Percentiles rank a stretch among this genome's conserved stretches.
These are phyloP conservation scores for Orthonyx spaldingii DNA, from an alignment of 2,113 vertebrate genomes.

Conservation along the genomic window DNA sequence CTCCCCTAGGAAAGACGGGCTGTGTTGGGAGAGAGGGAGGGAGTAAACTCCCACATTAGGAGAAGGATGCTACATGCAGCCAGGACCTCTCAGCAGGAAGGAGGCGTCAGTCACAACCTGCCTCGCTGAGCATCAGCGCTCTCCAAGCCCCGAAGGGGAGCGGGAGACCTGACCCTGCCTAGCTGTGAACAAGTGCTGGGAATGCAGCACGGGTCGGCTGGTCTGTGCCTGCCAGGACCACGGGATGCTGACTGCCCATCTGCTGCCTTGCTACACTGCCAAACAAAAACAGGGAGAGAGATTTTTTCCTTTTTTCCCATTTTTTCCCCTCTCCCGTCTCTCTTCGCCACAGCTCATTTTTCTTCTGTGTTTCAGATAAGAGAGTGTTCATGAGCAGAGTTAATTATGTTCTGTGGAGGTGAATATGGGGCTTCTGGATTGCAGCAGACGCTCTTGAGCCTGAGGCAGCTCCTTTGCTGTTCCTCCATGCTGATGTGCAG, in stretches of 20 bases:
- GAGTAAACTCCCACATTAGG: not conserved
- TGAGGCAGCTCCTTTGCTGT: not conserved
- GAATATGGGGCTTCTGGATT: not conserved
- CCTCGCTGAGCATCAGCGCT: not conserved
- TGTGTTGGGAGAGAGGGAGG: not conserved
- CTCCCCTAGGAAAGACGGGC: not conserved
- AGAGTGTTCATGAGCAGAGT: not conserved
- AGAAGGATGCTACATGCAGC: not conserved
- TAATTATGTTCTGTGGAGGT: constrained; percentile 51
- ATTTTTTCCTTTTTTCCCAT: not conserved
- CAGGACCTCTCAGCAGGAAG: not conserved
- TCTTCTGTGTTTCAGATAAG: constrained; percentile 51
- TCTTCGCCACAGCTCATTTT: constrained; percentile 31
- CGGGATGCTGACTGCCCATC: not conserved
- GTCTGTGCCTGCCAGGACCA: not conserved
- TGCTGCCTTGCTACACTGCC: not conserved
- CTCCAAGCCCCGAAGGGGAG: not conserved
- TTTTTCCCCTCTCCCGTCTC: not conserved
- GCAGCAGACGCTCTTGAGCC: rapidly evolving
- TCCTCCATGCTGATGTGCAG: not conserved
- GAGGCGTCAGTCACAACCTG: not conserved
- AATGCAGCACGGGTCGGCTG: not conserved
- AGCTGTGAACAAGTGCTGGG: not conserved
- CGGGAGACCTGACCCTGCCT: not conserved
- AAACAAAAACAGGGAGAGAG: not conserved